A percentile compares a stretch with the other conserved stretches of the same genome.
Conservation (phyloP, 1,140 invertebrate species). For the Phenacoccus solenopsis region DNA sequence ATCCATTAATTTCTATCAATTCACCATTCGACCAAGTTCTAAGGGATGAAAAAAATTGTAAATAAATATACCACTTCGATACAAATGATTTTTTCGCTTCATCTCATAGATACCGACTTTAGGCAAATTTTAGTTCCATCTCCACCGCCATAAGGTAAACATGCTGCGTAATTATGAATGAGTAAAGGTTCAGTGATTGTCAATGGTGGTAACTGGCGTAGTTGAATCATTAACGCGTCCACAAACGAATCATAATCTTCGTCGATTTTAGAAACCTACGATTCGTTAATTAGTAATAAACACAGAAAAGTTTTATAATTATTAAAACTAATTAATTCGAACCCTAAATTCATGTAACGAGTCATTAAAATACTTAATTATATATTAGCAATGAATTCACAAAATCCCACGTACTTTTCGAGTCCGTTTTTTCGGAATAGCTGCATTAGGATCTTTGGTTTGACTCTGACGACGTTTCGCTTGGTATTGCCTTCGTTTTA, state of each 20-base stretch:
- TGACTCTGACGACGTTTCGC: constrained; percentile 61
- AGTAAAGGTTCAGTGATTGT: constrained; percentile 77
- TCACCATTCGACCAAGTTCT: constrained; percentile 42
- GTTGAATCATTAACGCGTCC: constrained; percentile 71
- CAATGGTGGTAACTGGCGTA: constrained; percentile 69
- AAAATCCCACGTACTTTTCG: constrained; percentile 56
- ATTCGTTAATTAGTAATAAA: too few species aligned
- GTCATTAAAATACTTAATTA: too few species aligned
- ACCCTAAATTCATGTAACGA: too few species aligned
- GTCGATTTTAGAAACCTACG: constrained; percentile 57
- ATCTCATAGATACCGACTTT: constrained; percentile 43
- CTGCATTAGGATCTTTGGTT: constrained; percentile 41
- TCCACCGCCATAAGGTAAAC: constrained; percentile 65
- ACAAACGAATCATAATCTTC: constrained; percentile 86
- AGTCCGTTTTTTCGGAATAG: constrained; percentile 58
- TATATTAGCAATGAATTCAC: too few species aligned
- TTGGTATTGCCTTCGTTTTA: constrained; percentile 68
- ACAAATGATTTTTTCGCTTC: too few species aligned
- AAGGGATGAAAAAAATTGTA: not conserved
- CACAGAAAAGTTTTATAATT: too few species aligned
- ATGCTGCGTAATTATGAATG: constrained; percentile 64
- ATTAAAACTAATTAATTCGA: too few species aligned
- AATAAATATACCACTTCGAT: too few species aligned
- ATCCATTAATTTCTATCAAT: constrained; percentile 63
- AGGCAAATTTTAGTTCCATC: constrained; percentile 56